phyloP scores from a whole-genome alignment of 2,113 vertebrate genomes.

The Myocastor coypus region DNA sequence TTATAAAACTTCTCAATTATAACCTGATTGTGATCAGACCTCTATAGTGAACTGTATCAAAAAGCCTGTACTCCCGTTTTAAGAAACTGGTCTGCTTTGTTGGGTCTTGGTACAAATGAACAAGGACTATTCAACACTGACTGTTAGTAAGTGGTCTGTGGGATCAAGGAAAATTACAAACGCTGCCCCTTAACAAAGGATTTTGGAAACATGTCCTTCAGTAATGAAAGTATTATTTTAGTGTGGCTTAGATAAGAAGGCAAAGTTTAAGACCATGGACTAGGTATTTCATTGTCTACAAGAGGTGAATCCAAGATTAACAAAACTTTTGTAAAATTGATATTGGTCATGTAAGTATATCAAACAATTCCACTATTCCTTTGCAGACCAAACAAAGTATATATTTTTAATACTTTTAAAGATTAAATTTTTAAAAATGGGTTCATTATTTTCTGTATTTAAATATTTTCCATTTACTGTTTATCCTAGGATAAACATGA shows the following conservation, averaged over 20 bases:
- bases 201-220: not conserved
- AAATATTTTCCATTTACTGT: not conserved
- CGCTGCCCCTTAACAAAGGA: not conserved
- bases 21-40: not conserved
- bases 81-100: conserved; percentile 18
- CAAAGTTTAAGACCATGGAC: conserved; percentile 1
- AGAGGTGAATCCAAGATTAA: not conserved
- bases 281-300: conserved; percentile 9
- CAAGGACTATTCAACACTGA: not conserved
- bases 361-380: conserved; percentile 6
- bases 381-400: conserved; percentile 22
- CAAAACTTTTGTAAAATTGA: not conserved
- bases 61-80: conserved; percentile 25
- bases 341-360: not conserved
- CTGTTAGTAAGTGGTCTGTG: not conserved
- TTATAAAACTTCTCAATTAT: not conserved
- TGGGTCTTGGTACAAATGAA: not conserved
- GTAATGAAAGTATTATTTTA: conserved; percentile 27
- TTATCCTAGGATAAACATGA: not conserved
- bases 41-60: conserved; percentile 13
- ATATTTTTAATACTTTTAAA: conserved; percentile 26
- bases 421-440: conserved; percentile 12
- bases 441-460: conserved; percentile 18
- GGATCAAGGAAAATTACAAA: not conserved
- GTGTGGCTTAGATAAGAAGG: not conserved